Conservation (phyloP, 35 echinoderm and acorn worm species). For the Diadema setosum region DNA sequence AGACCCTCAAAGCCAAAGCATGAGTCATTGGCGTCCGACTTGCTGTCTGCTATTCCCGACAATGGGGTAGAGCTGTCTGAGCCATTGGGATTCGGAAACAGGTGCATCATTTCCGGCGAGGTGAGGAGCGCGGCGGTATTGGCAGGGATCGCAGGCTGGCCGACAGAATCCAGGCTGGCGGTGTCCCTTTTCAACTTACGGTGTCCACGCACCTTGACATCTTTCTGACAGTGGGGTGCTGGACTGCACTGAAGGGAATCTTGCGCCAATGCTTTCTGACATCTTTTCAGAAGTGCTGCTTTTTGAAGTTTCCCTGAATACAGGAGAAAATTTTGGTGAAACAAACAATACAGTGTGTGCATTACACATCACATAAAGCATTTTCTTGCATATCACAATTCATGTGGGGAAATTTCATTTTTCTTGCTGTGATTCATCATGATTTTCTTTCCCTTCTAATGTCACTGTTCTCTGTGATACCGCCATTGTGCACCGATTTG, state of each 20-base stretch:
- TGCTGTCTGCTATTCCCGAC: background rate
- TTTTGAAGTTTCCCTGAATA: background rate
- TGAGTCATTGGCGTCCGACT: background rate
- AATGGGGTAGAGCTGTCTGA: conserved; percentile 1
- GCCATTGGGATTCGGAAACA: background rate
- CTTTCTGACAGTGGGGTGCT: background rate
- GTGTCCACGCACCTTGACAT: background rate
- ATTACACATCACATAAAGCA: too few relatives aligned
- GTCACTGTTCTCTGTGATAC: too few relatives aligned
- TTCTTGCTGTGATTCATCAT: too few relatives aligned
- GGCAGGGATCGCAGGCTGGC: background rate
- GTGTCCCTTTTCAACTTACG: background rate
- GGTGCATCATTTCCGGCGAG: background rate
- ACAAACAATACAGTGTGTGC: too few relatives aligned
- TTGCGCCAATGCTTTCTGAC: background rate
- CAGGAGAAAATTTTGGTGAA: too few relatives aligned
- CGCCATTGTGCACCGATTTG: too few relatives aligned
- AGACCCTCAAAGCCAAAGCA: conserved; percentile 2
- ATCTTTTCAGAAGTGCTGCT: background rate
- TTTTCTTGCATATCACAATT: too few relatives aligned
- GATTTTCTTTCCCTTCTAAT: too few relatives aligned
- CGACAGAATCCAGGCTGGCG: background rate
- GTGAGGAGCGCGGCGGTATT: background rate
- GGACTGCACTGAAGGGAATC: background rate
- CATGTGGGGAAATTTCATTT: too few relatives aligned